Conservation (phyloP, 2,113 vertebrate genomes). For the Tiliqua scincoides region DNA sequence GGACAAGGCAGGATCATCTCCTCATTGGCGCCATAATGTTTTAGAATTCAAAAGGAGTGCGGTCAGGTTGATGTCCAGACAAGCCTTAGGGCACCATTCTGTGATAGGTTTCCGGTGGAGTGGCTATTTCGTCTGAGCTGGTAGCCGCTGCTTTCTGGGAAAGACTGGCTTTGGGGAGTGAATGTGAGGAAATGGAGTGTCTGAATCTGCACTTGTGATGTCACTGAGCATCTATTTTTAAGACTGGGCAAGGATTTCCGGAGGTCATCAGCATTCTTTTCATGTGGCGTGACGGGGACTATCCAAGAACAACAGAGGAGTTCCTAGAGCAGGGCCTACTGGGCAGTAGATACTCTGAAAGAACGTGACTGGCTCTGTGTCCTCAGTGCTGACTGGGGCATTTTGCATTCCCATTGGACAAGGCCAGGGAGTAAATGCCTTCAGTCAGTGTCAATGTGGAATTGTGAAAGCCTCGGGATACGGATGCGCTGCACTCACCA, state of each 20-base stretch:
- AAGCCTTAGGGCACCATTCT: not conserved
- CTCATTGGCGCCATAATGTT: not conserved
- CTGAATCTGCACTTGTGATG: slow-evolving; percentile 61
- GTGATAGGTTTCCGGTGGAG: not conserved
- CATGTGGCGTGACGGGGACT: slow-evolving; percentile 61
- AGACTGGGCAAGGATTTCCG: slow-evolving; percentile 72
- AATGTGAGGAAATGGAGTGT: slow-evolving; percentile 48
- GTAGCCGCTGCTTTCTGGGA: not conserved
- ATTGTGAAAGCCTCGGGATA: slow-evolving; percentile 39
- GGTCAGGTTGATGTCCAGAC: not conserved
- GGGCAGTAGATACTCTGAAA: slow-evolving; percentile 48
- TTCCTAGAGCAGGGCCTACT: slow-evolving; percentile 58
- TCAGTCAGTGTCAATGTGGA: slow-evolving; percentile 48
- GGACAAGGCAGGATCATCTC: not conserved
- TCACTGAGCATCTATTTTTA: slow-evolving; percentile 70
- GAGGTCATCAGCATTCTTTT: slow-evolving; percentile 71
- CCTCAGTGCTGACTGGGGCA: slow-evolving; percentile 18
- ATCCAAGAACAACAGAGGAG: slow-evolving; percentile 60
- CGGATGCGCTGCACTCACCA: slow-evolving; percentile 25
- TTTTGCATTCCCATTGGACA: slow-evolving; percentile 26
- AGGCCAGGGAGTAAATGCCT: slow-evolving; percentile 34
- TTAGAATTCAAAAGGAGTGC: not conserved
- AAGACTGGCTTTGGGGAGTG: not conserved
- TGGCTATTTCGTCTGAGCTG: not conserved
- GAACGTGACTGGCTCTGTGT: not conserved